A percentile compares a stretch with the other conserved stretches of the same genome.
phyloP scores from a whole-genome alignment of 2,888 invertebrate species.

The Biston betularia region DNA sequence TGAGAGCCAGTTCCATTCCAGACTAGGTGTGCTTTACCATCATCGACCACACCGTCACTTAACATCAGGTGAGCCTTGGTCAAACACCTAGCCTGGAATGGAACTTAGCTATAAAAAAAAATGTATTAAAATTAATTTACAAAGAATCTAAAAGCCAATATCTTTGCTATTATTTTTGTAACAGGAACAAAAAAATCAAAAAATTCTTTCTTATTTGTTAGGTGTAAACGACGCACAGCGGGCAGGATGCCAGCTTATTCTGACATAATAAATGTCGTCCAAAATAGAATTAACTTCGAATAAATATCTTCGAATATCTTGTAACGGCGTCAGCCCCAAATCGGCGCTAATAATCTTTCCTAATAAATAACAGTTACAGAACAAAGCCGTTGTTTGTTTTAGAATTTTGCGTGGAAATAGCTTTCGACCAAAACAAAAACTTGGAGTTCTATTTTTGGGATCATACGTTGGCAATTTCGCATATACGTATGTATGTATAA shows the following conservation, averaged over 20 bases:
- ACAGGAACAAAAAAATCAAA: constrained; percentile 4
- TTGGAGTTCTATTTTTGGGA: no score
- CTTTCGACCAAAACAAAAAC: neutral
- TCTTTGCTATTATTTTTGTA: neutral
- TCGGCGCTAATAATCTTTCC: constrained; percentile 7
- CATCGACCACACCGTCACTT: no score
- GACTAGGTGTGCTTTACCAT: no score
- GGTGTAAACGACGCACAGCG: constrained; percentile 53
- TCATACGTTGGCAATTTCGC: no score
- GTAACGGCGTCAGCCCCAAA: constrained; percentile 4
- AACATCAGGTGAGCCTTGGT: no score
- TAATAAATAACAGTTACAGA: neutral
- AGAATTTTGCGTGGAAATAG: neutral
- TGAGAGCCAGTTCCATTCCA: no score
- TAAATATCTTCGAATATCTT: constrained; percentile 4
- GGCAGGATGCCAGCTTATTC: constrained; percentile 64
- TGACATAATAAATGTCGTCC: constrained; percentile 66
- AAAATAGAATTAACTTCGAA: constrained; percentile 44
- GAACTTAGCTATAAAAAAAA: no score
- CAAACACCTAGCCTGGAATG: no score
- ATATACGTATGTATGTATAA: neutral
- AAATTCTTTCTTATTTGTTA: constrained; percentile 28
- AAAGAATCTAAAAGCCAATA: neutral
- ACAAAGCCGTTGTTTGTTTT: constrained; percentile 5
- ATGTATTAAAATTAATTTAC: no score